phyloP scores from a whole-genome alignment of 2,888 invertebrate genomes.

The Diogma glabrata region DNA sequence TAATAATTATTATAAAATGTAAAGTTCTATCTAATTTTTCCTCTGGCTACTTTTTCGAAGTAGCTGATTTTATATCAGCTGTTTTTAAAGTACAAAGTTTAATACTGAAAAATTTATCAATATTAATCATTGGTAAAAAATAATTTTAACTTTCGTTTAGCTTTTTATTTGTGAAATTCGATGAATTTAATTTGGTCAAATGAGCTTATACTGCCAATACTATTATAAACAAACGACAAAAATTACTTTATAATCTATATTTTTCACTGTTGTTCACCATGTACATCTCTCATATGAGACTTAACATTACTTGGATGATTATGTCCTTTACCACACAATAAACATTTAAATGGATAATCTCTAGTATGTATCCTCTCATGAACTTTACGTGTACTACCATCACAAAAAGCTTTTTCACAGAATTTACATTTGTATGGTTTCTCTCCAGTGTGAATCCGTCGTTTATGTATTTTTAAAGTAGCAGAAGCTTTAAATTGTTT shows the following conservation, averaged over 20 bases:
- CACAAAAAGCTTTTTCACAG: slow-evolving; percentile 1
- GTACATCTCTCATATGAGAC: slow-evolving; percentile 6
- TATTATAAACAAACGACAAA: no score
- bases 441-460: slow-evolving; percentile 3
- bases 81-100: no score
- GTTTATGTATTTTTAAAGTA: not conserved
- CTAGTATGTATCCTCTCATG: slow-evolving; percentile 1
- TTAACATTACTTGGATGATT: slow-evolving; percentile 10
- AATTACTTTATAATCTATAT: not conserved
- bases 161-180: no score
- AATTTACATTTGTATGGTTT: not conserved
- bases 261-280: not conserved
- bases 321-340: slow-evolving; percentile 6
- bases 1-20: slow-evolving; percentile 6
- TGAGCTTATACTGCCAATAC: no score
- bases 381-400: not conserved
- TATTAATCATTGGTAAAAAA: no score
- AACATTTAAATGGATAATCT: slow-evolving; percentile 5
- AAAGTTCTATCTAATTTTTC: not conserved
- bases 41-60: no score
- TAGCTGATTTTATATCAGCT: no score
- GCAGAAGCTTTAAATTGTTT: slow-evolving; percentile 1
- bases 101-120: no score
- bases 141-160: no score
- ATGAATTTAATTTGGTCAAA: no score